Percentiles rank a stretch among this genome's conserved stretches.
phyloP scores from a whole-genome alignment of 2,113 vertebrate genomes.

The Tachysurus vachellii region DNA sequence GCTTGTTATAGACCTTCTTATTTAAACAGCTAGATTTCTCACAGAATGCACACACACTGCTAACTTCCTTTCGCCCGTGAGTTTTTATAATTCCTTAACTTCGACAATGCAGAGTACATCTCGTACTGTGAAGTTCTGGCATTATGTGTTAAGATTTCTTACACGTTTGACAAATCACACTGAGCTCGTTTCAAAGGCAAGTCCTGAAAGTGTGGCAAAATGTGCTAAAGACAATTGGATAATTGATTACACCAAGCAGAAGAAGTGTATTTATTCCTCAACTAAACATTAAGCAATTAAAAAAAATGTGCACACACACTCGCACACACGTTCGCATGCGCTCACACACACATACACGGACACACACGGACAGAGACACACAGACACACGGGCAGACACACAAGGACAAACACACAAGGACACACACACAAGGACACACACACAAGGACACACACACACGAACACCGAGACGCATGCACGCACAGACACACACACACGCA shows the following conservation, averaged over 20 bases:
- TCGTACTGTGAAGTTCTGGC: neutral
- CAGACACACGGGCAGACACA: too few relatives aligned
- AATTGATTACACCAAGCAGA: slow-evolving; percentile 14
- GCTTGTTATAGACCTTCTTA: neutral
- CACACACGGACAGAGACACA: neutral
- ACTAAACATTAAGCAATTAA: neutral
- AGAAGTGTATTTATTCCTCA: neutral
- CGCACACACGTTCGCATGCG: neutral
- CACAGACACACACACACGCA: neutral
- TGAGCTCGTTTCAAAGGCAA: slow-evolving; percentile 11
- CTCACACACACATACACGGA: neutral
- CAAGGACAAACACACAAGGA: too few relatives aligned
- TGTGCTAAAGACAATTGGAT: slow-evolving; percentile 15
- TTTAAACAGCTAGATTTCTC: too few relatives aligned
- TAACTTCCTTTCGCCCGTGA: neutral
- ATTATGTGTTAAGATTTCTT: neutral
- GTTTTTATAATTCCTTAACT: neutral
- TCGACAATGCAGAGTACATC: slow-evolving; percentile 2
- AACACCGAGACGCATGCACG: too few relatives aligned
- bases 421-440: too few relatives aligned
- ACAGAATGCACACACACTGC: neutral
- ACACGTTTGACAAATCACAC: slow-evolving; percentile 7
- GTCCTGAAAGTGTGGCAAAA: neutral
- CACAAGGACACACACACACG: too few relatives aligned
- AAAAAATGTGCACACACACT: neutral